Base-by-base conservation (phyloP, 1,140 invertebrate species). In the Melanaphis sacchari region DNA sequence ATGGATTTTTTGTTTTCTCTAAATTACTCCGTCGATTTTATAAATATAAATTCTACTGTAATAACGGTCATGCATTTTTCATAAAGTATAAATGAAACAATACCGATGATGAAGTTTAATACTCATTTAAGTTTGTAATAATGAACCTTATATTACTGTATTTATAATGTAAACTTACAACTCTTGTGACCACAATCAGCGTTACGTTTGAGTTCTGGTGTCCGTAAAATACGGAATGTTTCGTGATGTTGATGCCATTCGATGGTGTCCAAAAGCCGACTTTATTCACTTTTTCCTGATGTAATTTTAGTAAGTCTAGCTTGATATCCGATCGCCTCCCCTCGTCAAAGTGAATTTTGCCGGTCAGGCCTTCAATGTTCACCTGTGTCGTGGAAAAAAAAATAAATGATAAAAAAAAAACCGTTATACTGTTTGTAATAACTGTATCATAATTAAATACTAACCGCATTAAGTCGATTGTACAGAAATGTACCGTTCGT, bases 391-490 rank as follows among this genome's bases (percentile, higher is more conserved):
- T 84, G 41, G 7, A 91, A 21, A n/a, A n/a, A 26, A 18, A 66
- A 90, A 76, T 3, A 82, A 91, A 43, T 22, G 9, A 49, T 49
- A 66, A 76, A 59, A 59, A 7, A 54, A 9, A 54, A 26, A 54
- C n/a, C 1, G 15, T 76, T 36, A 76, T n/a, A 36, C 15, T 1
- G 59, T 76, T n/a, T n/a, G n/a, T 4, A n/a, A 6, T 36, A 66
- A 9, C 31, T 4, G 15, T 15, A 11, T n/a, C 31, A 76, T 9
- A 76, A 31, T 24, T n/a, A 2, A 46, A 43, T 92, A 93, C 97
- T 97, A 95, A 99, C 98, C 94, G 98, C 98, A 96, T 98, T 99
- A 98, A 99, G 99, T 95, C 99, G 99, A 96, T 99, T 99, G 93
- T 99, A 98, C 43, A 99, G 96, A 94, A 98, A 98, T 95, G 98